Percentiles rank a stretch among this genome's conserved stretches.
phyloP scores from a whole-genome alignment of 92 coral and sea anemone species.

The Epizoanthus ramosus region DNA sequence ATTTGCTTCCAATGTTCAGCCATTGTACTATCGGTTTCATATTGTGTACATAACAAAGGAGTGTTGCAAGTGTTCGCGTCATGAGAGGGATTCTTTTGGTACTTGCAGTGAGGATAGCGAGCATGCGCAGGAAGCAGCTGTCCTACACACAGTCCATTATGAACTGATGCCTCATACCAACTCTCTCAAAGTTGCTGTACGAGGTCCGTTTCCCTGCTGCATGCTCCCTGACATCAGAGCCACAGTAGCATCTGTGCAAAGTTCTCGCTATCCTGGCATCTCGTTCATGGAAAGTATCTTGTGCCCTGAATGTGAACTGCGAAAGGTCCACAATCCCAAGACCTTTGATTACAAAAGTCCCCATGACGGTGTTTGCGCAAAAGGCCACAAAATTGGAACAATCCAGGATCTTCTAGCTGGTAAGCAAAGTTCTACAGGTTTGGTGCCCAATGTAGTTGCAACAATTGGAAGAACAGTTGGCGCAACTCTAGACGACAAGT shows the following conservation, averaged over 20 bases:
- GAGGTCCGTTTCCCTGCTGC: conserved; percentile 47
- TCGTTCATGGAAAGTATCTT: background rate
- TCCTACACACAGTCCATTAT: conserved; percentile 42
- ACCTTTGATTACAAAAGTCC: background rate
- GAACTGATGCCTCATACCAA: conserved; percentile 49
- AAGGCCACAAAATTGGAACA: conserved; percentile 39
- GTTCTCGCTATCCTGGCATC: conserved; percentile 38
- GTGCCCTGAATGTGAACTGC: conserved; percentile 55
- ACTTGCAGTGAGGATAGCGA: background rate
- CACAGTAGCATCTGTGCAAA: conserved; percentile 21
- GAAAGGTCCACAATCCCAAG: conserved; percentile 21
- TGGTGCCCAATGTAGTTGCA: conserved; percentile 4
- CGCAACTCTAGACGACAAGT: conserved; percentile 30
- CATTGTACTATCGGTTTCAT: conserved; percentile 52
- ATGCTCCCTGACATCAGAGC: conserved; percentile 34
- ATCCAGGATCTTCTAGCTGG: conserved; percentile 14
- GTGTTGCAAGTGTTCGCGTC: background rate
- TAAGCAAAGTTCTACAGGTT: background rate
- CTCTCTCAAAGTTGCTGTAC: conserved; percentile 37
- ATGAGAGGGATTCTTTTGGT: background rate
- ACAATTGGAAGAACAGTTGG: conserved; percentile 25
- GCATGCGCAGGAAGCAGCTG: background rate
- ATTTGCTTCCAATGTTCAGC: conserved; percentile 39
- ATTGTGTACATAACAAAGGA: conserved; percentile 48
- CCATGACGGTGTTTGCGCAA: conserved; percentile 36